Percentiles rank a stretch among this genome's conserved stretches.
Conservation (phyloP, 2,113 vertebrate species). For the Phylloscopus trochiloides region DNA sequence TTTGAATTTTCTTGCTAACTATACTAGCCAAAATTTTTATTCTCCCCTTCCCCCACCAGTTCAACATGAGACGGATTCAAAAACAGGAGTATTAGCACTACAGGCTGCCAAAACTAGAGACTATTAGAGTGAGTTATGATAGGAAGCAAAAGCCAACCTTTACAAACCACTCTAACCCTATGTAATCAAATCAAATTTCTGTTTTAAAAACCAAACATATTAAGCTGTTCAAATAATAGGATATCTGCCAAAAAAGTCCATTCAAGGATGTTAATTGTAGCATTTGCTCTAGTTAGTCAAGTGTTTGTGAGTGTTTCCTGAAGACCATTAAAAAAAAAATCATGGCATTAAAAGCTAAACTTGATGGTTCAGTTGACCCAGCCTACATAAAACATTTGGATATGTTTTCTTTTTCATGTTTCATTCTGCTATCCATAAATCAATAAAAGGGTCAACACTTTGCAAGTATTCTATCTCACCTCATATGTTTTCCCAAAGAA, state of each 20-base stretch:
- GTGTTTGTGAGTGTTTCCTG: neutral
- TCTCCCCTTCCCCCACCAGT: neutral
- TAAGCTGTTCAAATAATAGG: neutral
- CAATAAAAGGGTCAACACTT: neutral
- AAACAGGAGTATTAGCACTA: neutral
- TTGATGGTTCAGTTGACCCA: neutral
- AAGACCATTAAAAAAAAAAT: neutral
- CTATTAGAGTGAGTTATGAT: neutral
- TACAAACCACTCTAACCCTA: neutral
- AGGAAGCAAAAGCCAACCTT: slow-evolving; percentile 12
- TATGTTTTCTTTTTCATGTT: neutral
- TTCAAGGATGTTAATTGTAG: neutral
- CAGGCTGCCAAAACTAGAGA: neutral
- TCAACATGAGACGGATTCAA: neutral
- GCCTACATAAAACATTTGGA: neutral
- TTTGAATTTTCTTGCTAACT: neutral
- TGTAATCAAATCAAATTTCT: neutral
- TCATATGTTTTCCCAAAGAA: neutral
- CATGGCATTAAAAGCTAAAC: neutral
- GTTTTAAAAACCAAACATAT: neutral
- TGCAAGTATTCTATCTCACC: neutral
- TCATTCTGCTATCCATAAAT: neutral
- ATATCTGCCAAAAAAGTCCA: neutral
- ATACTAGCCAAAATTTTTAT: neutral
- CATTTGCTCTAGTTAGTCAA: neutral